Percentiles rank a stretch among this genome's conserved stretches.
phyloP scores from a whole-genome alignment of 23 tunicate species.

The Aplidium turbinatum region DNA sequence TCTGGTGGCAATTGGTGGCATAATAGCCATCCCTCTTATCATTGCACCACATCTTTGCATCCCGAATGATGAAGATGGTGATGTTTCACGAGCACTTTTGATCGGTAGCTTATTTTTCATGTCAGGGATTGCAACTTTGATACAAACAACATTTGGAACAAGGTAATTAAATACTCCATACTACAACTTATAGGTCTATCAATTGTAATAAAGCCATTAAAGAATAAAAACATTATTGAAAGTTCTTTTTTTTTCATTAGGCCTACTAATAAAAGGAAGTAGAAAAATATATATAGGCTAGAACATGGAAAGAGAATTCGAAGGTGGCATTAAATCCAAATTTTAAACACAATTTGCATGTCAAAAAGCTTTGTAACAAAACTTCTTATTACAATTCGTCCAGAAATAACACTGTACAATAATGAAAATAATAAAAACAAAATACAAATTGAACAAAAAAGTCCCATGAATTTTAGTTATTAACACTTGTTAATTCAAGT shows the following conservation, averaged over 20 bases:
- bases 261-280: background rate
- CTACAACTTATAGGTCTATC: background rate
- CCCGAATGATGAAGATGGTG: constrained; percentile 56
- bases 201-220: background rate
- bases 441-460: no score
- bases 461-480: no score
- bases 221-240: background rate
- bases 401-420: no score
- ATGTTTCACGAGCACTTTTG: constrained; percentile 49
- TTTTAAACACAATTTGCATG: no score
- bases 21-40: constrained; percentile 25
- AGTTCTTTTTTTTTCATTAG: background rate
- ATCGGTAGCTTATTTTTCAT: constrained; percentile 57
- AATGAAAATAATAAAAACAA: no score
- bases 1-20: constrained; percentile 7
- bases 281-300: no score
- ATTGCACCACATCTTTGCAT: constrained; percentile 23
- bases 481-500: no score
- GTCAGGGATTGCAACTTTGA: constrained; percentile 60
- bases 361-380: no score
- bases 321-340: no score
- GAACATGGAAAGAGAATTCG: no score
- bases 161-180: constrained; percentile 29
- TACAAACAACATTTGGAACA: constrained; percentile 78
- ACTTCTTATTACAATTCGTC: no score